Evolutionary conservation across 2,113 vertebrate species (phyloP).

Genomic region (Thalassarche chlororhynchos): DNA sequence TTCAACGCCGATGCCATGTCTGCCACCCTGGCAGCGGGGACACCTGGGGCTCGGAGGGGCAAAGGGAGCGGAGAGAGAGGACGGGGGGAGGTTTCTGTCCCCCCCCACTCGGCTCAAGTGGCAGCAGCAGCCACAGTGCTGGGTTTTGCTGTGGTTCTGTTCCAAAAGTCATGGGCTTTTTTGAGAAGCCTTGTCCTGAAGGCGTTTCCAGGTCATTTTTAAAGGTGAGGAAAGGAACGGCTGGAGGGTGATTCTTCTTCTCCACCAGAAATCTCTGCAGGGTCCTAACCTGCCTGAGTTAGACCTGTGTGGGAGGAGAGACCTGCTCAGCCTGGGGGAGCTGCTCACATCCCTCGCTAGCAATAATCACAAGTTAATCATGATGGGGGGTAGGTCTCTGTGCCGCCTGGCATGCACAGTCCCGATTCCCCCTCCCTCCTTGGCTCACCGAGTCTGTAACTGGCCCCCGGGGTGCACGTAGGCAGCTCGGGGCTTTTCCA

Average conservation of each 20-base stretch:
- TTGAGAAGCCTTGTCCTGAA: background rate
- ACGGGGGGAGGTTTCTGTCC: background rate
- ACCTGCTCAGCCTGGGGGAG: background rate
- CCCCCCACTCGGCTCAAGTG: background rate
- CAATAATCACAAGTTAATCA: background rate
- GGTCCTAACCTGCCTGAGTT: background rate
- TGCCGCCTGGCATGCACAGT: background rate
- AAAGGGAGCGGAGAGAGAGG: background rate
- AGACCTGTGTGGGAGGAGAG: background rate
- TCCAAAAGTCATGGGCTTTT: background rate
- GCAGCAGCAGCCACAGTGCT: background rate
- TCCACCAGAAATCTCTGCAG: background rate
- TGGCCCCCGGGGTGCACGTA: background rate
- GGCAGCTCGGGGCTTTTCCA: background rate
- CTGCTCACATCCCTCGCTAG: background rate
- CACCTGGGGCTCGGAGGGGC: background rate
- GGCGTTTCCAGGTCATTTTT: background rate
- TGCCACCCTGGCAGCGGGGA: background rate
- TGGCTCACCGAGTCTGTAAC: background rate
- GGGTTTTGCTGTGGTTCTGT: background rate
- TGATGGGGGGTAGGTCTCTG: background rate
- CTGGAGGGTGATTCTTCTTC: background rate
- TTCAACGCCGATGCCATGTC: fast-evolving
- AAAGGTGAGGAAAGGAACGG: background rate
- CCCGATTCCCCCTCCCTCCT: background rate